Evolutionary conservation across 1,140 invertebrate genomes (phyloP).

Genomic region (Hyphantria cunea): DNA sequence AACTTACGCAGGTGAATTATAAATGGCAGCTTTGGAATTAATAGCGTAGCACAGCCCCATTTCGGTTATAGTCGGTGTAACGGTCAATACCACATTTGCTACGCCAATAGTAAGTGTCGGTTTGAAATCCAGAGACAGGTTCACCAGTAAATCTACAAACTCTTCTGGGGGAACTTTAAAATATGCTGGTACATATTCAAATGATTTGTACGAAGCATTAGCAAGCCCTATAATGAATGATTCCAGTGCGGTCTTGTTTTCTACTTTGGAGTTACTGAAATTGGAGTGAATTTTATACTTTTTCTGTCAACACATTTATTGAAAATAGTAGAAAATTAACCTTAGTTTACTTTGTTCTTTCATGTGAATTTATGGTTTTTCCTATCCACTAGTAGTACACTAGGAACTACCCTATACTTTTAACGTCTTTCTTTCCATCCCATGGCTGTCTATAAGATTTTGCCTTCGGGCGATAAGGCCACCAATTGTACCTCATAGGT

Average conservation of each 20-base stretch:
- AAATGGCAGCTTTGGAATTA: constrained; percentile 84
- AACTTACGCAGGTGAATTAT: constrained; percentile 83
- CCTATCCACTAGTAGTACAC: too few relatives aligned
- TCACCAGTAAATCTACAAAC: constrained; percentile 82
- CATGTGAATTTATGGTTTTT: too few relatives aligned
- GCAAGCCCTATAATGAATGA: constrained; percentile 82
- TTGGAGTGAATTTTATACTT: neutral
- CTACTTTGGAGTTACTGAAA: constrained; percentile 63
- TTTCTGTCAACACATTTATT: too few relatives aligned
- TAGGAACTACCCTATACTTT: too few relatives aligned
- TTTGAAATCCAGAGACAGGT: constrained; percentile 81
- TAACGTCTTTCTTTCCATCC: too few relatives aligned
- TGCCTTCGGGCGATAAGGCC: too few relatives aligned
- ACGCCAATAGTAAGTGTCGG: constrained; percentile 82
- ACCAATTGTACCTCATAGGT: too few relatives aligned
- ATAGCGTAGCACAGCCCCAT: constrained; percentile 86
- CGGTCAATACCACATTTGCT: constrained; percentile 71
- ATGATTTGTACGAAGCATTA: constrained; percentile 82
- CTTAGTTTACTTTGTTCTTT: too few relatives aligned
- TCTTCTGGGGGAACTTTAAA: constrained; percentile 75
- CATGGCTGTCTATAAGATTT: too few relatives aligned
- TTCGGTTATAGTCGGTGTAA: constrained; percentile 84
- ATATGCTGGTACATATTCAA: constrained; percentile 80
- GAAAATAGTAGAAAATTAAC: too few relatives aligned
- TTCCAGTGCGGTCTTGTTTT: constrained; percentile 78